Evolutionary conservation across 2,113 vertebrate genomes (phyloP).

Genomic region (Caretta caretta): DNA sequence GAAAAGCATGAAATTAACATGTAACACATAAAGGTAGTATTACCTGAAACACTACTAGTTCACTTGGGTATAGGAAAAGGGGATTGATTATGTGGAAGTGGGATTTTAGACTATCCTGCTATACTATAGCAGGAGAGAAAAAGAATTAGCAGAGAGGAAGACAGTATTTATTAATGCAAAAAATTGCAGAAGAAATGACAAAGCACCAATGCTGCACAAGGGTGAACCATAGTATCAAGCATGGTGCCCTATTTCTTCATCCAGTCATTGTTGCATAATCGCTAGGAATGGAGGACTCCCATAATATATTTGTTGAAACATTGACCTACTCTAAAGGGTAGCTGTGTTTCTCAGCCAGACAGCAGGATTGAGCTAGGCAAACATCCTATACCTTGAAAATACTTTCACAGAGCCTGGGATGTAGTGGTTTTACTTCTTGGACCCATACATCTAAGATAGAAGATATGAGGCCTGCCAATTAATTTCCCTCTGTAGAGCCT

Average conservation of each 20-base stretch:
- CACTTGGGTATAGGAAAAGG: neutral
- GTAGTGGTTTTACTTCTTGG: neutral
- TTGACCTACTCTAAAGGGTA: neutral
- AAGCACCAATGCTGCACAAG: neutral
- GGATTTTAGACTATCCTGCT: neutral
- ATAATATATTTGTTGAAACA: rapidly evolving
- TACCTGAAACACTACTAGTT: neutral
- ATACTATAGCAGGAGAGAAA: neutral
- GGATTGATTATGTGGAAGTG: neutral
- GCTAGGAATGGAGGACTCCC: neutral
- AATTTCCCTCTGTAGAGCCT: neutral
- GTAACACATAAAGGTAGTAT: neutral
- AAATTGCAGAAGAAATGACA: neutral
- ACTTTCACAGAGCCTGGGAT: neutral
- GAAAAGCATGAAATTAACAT: neutral
- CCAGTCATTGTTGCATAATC: neutral
- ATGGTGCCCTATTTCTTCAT: neutral
- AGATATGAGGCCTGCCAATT: neutral
- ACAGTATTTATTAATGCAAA: neutral
- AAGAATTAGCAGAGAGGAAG: neutral
- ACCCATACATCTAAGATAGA: neutral
- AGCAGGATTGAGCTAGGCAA: rapidly evolving
- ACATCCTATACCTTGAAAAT: rapidly evolving
- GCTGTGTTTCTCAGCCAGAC: neutral
- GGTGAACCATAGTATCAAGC: neutral